phyloP scores from a whole-genome alignment of 2,888 invertebrate genomes.

The Invenusta paracnida region DNA sequence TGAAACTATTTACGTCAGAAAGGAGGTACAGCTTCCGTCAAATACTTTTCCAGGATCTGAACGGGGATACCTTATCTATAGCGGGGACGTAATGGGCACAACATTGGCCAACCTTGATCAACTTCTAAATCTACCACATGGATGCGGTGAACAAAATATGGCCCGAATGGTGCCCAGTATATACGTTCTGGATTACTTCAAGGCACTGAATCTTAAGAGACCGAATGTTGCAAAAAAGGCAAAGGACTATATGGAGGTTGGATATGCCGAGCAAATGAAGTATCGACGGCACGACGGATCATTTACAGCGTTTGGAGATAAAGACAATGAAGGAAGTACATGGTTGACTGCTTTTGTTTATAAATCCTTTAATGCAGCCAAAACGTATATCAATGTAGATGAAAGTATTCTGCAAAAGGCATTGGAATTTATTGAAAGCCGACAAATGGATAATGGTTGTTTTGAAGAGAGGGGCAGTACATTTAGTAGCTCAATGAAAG shows the following conservation, averaged over 20 bases:
- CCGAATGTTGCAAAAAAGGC: constrained; percentile 21
- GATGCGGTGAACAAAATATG: constrained; percentile 37
- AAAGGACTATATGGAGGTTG: neutral
- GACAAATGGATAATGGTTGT: neutral
- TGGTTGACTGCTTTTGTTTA: constrained; percentile 35
- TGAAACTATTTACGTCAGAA: neutral
- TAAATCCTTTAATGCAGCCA: neutral
- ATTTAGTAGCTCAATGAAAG: constrained; percentile 25
- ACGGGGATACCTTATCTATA: constrained; percentile 1
- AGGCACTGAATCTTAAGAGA: neutral
- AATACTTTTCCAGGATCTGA: constrained; percentile 1
- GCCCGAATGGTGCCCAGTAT: constrained; percentile 27
- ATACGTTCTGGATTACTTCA: constrained; percentile 21
- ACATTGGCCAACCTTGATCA: constrained; percentile 12
- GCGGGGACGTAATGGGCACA: constrained; percentile 23
- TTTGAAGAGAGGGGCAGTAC: neutral
- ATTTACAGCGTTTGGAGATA: constrained; percentile 30
- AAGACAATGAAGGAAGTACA: constrained; percentile 24
- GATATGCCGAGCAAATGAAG: neutral
- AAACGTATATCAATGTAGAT: neutral
- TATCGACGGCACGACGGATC: constrained; percentile 21
- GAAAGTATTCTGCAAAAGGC: neutral
- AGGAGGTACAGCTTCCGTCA: neutral
- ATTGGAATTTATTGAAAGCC: neutral
- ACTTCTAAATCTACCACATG: constrained; percentile 8